phyloP scores from a whole-genome alignment of 1,140 invertebrate genomes.

The Aphidius ervi region DNA sequence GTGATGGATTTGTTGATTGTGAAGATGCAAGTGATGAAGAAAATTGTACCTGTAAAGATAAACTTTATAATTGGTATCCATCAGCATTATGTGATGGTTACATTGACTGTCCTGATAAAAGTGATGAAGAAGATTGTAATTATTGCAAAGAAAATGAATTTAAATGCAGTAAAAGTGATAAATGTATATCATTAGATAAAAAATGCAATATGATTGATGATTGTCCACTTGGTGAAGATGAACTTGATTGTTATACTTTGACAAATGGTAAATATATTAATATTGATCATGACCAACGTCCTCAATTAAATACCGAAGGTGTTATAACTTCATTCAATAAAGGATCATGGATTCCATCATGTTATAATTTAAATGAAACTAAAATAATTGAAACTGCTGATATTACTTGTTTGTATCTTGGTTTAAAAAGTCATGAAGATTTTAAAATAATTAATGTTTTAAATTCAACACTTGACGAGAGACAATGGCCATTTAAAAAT shows the following conservation, averaged over 20 bases:
- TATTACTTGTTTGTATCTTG: constrained; percentile 59
- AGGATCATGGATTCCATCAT: constrained; percentile 61
- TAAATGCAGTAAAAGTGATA: constrained; percentile 56
- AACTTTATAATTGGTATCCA: constrained; percentile 53
- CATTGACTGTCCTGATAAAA: constrained; percentile 68
- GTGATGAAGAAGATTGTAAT: constrained; percentile 71
- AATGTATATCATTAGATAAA: constrained; percentile 56
- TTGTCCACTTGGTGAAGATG: constrained; percentile 67
- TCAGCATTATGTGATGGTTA: constrained; percentile 72
- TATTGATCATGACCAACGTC: constrained; percentile 57
- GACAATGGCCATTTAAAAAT: background rate
- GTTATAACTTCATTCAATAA: constrained; percentile 55
- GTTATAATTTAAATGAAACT: constrained; percentile 46
- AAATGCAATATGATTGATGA: constrained; percentile 62
- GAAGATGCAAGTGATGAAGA: constrained; percentile 78
- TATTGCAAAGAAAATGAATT: constrained; percentile 56
- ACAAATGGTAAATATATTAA: constrained; percentile 59
- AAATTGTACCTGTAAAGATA: constrained; percentile 69
- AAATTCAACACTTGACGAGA: constrained; percentile 20
- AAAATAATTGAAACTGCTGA: constrained; percentile 15
- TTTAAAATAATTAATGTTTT: constrained; percentile 21
- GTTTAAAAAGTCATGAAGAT: constrained; percentile 38
- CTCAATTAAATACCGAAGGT: constrained; percentile 58
- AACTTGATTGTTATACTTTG: constrained; percentile 66
- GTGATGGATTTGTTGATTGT: constrained; percentile 70